These are phyloP conservation scores for Coremacera marginata DNA, from an alignment of 2,888 invertebrate genomes.

Conservation along the genomic window DNA sequence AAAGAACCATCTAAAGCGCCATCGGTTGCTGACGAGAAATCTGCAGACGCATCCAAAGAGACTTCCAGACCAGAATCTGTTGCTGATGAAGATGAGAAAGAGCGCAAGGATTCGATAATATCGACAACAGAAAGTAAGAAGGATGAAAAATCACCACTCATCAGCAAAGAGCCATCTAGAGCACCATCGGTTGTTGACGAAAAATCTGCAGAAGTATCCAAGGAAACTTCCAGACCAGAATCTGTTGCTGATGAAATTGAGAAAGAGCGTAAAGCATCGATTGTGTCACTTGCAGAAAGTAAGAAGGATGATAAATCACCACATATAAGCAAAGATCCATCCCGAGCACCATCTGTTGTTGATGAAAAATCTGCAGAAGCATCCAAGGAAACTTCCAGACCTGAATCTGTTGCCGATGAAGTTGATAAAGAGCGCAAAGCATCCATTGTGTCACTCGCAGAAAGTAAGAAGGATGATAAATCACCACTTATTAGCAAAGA, in stretches of 20 bases:
- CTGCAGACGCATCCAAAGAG: slow-evolving; percentile 1
- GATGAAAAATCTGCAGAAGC: slow-evolving; percentile 39
- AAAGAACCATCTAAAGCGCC: background rate
- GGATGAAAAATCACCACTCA: slow-evolving; percentile 25
- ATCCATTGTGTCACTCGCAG: slow-evolving; percentile 37
- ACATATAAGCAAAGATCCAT: slow-evolving; percentile 29
- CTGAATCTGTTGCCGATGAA: slow-evolving; percentile 29
- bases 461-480: slow-evolving; percentile 44
- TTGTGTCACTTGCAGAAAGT: slow-evolving; percentile 34
- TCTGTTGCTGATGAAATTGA: slow-evolving; percentile 34
- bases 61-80: slow-evolving; percentile 39
- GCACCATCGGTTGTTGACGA: slow-evolving; percentile 24
- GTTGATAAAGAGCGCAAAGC: slow-evolving; percentile 31
- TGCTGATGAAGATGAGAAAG: slow-evolving; percentile 40
- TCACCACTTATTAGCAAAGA: slow-evolving; percentile 46
- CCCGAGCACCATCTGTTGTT: slow-evolving; percentile 39
- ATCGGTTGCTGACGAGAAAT: background rate
- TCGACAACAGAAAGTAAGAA: background rate
- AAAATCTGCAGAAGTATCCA: slow-evolving; percentile 30
- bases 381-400: slow-evolving; percentile 40
- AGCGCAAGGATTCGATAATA: slow-evolving; percentile 38
- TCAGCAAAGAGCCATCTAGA: slow-evolving; percentile 47
- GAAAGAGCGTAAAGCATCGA: slow-evolving; percentile 31
- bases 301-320: slow-evolving; percentile 41
- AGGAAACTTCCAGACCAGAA: slow-evolving; percentile 38